A percentile compares a stretch with the other conserved stretches of the same genome.
Conservation (phyloP, 2,797 vertebrate species). For the Tamandua tetradactyla region DNA sequence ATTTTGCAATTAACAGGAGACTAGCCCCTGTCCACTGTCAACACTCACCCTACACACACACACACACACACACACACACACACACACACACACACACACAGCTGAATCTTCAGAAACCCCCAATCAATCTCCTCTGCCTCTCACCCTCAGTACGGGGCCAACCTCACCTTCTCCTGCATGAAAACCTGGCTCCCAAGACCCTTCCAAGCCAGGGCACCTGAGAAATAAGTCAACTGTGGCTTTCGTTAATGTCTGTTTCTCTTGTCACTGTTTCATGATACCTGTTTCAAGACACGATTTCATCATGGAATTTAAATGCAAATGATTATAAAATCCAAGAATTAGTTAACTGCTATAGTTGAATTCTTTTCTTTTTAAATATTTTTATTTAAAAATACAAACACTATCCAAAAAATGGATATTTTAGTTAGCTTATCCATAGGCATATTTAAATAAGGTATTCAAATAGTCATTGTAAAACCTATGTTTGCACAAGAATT, state of each 20-base stretch:
- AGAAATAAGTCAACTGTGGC: neutral
- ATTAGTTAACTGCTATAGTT: neutral
- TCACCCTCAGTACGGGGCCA: neutral
- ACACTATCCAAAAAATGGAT: too few species aligned
- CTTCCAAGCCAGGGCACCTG: neutral
- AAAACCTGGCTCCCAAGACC: neutral
- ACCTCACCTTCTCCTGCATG: neutral
- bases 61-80: neutral
- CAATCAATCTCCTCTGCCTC: neutral
- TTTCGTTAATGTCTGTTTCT: neutral
- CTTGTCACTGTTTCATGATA: neutral
- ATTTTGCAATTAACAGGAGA: slow-evolving; percentile 59
- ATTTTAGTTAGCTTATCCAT: too few species aligned
- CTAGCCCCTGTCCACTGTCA: slow-evolving; percentile 27
- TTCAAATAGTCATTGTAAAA: too few species aligned
- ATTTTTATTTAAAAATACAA: too few species aligned
- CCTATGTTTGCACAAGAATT: too few species aligned
- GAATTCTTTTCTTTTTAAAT: too few species aligned
- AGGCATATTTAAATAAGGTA: too few species aligned
- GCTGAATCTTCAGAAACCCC: neutral
- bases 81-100: neutral
- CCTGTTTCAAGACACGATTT: neutral
- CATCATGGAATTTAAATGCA: slow-evolving; percentile 4
- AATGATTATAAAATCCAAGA: slow-evolving; percentile 15
- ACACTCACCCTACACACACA: neutral